Conservation (phyloP, 2,797 vertebrate genomes). For the Clarias laeviceps region DNA sequence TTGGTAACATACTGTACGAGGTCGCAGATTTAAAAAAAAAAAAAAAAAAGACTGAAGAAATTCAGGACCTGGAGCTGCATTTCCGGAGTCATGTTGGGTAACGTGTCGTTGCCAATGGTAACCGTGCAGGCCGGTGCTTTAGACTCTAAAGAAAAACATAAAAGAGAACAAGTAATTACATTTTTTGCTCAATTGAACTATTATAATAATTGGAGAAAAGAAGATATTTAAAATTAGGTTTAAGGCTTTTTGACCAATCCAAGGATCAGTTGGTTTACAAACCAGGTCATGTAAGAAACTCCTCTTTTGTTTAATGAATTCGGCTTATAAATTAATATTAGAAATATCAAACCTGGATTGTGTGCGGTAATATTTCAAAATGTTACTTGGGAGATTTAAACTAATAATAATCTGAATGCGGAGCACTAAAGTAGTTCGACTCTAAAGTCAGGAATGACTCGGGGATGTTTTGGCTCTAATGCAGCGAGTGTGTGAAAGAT, state of each 20-base stretch:
- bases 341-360: too few relatives aligned
- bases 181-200: not conserved
- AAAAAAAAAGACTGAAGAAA: not conserved
- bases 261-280: too few relatives aligned
- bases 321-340: too few relatives aligned
- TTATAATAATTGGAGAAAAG: not conserved
- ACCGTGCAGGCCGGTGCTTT: conserved; percentile 73
- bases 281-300: too few relatives aligned
- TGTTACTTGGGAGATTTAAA: too few relatives aligned
- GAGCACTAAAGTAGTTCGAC: too few relatives aligned
- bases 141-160: conserved; percentile 63
- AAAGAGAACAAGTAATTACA: not conserved
- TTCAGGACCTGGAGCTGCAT: conserved; percentile 88
- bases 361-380: too few relatives aligned
- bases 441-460: too few relatives aligned
- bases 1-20: not conserved
- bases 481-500: too few relatives aligned
- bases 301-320: too few relatives aligned
- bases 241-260: not conserved
- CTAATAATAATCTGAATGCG: too few relatives aligned
- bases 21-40: not conserved
- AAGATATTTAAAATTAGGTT: not conserved
- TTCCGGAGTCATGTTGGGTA: conserved; percentile 86
- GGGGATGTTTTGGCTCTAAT: too few relatives aligned
- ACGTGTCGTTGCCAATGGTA: conserved; percentile 79